Base-by-base conservation (phyloP, 2,888 invertebrate species). In the Cactoblastis cactorum region DNA sequence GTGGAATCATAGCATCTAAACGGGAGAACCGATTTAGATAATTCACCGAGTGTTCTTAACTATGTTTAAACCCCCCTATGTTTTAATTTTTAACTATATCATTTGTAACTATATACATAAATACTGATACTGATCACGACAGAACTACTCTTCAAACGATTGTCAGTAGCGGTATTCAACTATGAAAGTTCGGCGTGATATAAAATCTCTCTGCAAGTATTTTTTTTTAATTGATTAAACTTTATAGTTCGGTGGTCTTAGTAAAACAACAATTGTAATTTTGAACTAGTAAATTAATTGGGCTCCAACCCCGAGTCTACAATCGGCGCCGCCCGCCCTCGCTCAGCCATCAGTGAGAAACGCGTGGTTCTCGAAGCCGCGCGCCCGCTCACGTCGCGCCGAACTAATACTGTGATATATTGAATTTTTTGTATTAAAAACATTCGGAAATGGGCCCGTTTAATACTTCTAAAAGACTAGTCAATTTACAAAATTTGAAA, bases 401-500 rank as follows among this genome's bases (percentile, higher is more conserved):
- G 9, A 15, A 15, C 0, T 6, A 6, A 18, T 4, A 22, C 35
- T 22, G 22, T 47, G 46, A 47, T 18, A 35, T 22, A 14, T 34
- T 19, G 11, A 22, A 22, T 19, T 35, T 34, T n/a, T 46, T 46
- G 24, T 24, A 18, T 5, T 18, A 12, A 32, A 57, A 55, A 32
- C 11, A 9, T 9, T 12, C 11, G 1, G 9, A 15, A 8, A 80
- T 77, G 79, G 62, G 67, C 62, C 63, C 80, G 9, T 70, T 74
- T 6, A 71, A 61, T 43, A 65, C 67, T 45, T 60, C 71, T 1
- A 75, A 62, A 22, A 69, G 74, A 32, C 68, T 80, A 52, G 69
- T 63, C 52, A 74, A 77, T 57, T 63, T 82, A 19, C 73, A 77
- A 45, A 70, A 66, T 68, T 77, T 82, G 11, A 82, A 77, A 75